Evolutionary conservation across 1,140 invertebrate species (phyloP).

Genomic region (Pinna nobilis): DNA sequence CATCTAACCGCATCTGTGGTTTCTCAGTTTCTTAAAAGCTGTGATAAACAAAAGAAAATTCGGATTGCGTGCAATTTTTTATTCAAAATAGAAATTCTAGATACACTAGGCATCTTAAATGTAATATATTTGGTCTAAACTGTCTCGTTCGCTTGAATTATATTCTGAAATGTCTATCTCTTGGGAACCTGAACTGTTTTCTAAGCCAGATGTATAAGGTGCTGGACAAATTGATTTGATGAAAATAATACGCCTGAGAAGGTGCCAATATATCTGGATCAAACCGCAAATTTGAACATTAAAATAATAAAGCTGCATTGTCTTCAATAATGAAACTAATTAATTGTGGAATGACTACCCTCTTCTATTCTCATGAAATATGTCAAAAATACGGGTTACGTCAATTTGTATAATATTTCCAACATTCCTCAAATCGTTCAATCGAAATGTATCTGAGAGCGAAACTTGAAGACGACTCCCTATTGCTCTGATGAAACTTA

Average conservation of each 20-base stretch:
- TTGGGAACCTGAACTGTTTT: constrained; percentile 15
- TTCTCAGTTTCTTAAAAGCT: constrained; percentile 19
- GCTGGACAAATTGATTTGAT: constrained; percentile 19
- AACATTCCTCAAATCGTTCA: no score
- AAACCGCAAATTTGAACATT: constrained; percentile 12
- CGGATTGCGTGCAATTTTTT: constrained; percentile 25
- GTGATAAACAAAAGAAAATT: constrained; percentile 14
- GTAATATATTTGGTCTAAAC: constrained; percentile 23
- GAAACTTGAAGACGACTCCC: no score
- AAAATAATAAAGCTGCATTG: background rate
- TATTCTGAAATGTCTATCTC: constrained; percentile 18
- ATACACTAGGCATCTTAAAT: constrained; percentile 2
- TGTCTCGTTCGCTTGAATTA: constrained; percentile 20
- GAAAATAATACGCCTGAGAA: constrained; percentile 18
- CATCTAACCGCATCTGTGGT: constrained; percentile 9
- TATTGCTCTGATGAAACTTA: no score
- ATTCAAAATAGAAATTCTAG: constrained; percentile 20
- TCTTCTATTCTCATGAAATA: no score
- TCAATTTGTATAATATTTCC: no score
- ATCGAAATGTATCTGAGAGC: no score
- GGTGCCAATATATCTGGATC: constrained; percentile 12
- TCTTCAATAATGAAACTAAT: constrained; percentile 9
- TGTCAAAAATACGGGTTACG: no score
- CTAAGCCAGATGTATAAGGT: constrained; percentile 17
- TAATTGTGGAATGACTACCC: background rate